Conservation (phyloP, 2,113 vertebrate species). For the Benitochromis conjunctus region DNA sequence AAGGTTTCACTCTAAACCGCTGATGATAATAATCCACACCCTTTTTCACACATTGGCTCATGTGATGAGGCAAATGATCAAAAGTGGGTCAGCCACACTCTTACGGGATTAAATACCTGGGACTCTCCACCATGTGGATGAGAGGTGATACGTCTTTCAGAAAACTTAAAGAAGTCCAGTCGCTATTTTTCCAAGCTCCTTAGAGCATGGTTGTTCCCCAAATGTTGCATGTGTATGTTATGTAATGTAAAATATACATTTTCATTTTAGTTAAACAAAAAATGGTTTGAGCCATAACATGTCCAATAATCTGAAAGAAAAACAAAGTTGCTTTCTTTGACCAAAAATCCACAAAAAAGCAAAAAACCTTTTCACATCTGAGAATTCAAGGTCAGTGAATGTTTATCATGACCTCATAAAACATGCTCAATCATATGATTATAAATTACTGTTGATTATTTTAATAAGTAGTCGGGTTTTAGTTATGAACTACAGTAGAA, state of each 20-base stretch:
- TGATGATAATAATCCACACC: neutral
- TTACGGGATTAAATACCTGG: neutral
- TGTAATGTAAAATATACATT: neutral
- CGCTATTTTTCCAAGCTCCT: neutral
- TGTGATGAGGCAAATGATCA: neutral
- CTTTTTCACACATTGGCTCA: rapidly evolving
- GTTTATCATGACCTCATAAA: neutral
- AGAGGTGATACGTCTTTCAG: neutral
- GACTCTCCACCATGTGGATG: neutral
- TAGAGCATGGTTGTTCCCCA: neutral
- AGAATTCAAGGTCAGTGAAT: neutral
- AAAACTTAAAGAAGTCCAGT: neutral
- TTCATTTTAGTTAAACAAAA: neutral
- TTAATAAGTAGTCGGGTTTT: neutral
- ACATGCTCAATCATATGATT: neutral
- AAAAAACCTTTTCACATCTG: neutral
- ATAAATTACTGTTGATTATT: neutral
- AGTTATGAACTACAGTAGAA: neutral
- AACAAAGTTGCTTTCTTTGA: neutral
- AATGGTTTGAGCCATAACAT: neutral
- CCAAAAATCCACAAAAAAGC: neutral
- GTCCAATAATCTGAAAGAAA: neutral
- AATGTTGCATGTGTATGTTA: neutral
- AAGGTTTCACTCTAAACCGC: no score
- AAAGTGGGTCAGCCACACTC: neutral